phyloP scores from a whole-genome alignment of 2,113 vertebrate species.

The Pyrgilauda ruficollis region DNA sequence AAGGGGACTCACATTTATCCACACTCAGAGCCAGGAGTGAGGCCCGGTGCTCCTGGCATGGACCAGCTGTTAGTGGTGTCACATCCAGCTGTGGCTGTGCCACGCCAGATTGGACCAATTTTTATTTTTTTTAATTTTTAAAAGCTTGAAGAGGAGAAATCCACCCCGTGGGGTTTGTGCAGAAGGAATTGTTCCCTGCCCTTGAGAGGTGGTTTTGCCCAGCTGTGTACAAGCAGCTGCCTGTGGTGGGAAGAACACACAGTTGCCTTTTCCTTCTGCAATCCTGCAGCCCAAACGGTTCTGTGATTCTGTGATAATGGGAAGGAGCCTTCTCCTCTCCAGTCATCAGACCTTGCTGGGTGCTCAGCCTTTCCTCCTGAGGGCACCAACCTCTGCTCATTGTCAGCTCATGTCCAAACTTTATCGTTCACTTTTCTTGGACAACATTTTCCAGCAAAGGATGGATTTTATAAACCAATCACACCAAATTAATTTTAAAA shows the following conservation, averaged over 20 bases:
- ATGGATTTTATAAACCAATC: not conserved
- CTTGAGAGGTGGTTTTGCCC: not conserved
- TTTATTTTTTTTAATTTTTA: too few relatives aligned
- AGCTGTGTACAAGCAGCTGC: not conserved
- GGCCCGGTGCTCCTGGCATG: not conserved
- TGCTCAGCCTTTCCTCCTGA: not conserved
- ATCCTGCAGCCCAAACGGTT: accelerated
- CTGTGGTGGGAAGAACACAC: accelerated
- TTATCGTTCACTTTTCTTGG: not conserved
- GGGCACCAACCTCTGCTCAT: accelerated
- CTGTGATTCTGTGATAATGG: not conserved
- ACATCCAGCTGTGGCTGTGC: not conserved
- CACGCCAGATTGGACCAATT: not conserved
- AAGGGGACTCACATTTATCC: accelerated
- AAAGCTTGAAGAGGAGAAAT: not conserved
- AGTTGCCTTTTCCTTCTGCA: not conserved
- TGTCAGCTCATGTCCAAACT: not conserved
- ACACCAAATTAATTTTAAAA: not conserved
- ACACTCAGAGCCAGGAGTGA: accelerated
- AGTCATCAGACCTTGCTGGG: not conserved
- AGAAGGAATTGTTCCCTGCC: not conserved
- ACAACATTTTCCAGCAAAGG: not conserved
- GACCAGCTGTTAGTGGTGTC: accelerated
- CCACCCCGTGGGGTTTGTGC: not conserved
- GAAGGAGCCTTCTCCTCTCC: not conserved